These are phyloP conservation scores for Ladona fulva DNA, from an alignment of 1,140 invertebrate species.

Conservation along the genomic window DNA sequence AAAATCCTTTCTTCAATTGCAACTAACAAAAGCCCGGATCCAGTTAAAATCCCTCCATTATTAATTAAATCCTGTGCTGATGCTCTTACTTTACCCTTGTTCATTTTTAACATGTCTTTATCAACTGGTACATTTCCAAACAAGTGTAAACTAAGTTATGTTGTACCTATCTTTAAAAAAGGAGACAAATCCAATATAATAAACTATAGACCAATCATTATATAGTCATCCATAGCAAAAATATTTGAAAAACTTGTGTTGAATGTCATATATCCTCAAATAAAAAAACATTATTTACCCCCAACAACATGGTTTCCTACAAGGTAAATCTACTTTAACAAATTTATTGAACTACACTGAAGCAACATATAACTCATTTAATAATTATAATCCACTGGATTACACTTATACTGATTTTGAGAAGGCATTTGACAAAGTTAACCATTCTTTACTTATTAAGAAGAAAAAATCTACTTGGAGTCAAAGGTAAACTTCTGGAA, in stretches of 20 bases:
- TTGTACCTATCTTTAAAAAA: constrained; percentile 20
- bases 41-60: too few species aligned
- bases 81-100: too few species aligned
- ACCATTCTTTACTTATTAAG: constrained; percentile 4
- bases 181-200: constrained; percentile 19
- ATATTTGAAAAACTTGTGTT: constrained; percentile 20
- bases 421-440: constrained; percentile 21
- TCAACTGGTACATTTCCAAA: neutral
- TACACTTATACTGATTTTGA: constrained; percentile 14
- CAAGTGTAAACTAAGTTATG: neutral
- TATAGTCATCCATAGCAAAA: constrained; percentile 19
- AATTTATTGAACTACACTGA: constrained; percentile 27
- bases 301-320: neutral
- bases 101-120: neutral
- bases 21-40: too few species aligned
- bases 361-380: neutral
- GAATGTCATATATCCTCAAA: neutral
- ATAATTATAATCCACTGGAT: constrained; percentile 12
- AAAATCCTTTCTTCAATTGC: too few species aligned
- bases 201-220: constrained; percentile 22
- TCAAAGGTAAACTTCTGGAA: constrained; percentile 11
- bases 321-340: constrained; percentile 21
- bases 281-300: constrained; percentile 26
- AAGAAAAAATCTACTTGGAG: constrained; percentile 14
- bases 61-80: too few species aligned